Percentiles rank a stretch among this genome's conserved stretches.
Conservation (phyloP, 2,888 invertebrate genomes). For the Pristionchus exspectatus region DNA sequence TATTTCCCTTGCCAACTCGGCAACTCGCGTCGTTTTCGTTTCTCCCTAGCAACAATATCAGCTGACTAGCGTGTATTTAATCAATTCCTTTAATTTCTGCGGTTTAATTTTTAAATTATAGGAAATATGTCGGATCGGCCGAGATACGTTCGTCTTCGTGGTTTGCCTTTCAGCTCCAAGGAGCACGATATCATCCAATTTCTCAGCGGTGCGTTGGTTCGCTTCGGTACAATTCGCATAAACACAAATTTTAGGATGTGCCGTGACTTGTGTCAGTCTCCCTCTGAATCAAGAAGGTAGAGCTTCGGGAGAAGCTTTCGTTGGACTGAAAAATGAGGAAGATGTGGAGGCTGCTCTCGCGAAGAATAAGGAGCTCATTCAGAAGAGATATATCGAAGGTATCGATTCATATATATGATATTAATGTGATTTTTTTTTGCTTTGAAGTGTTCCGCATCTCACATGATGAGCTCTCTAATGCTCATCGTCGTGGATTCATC, state of each 20-base stretch:
- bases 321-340: constrained; percentile 61
- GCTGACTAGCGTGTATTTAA: neutral
- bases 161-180: constrained; percentile 49
- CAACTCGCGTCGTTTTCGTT: neutral
- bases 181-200: constrained; percentile 37
- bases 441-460: constrained; percentile 58
- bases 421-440: neutral
- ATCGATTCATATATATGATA: neutral
- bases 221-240: neutral
- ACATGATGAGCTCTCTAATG: constrained; percentile 41
- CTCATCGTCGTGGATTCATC: constrained; percentile 36
- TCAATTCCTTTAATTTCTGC: neutral
- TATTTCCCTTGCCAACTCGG: neutral
- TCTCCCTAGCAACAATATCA: neutral
- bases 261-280: constrained; percentile 28
- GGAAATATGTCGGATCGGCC: constrained; percentile 21
- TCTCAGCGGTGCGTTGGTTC: constrained; percentile 1
- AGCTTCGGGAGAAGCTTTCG: constrained; percentile 74
- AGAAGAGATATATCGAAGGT: constrained; percentile 74
- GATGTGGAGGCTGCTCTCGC: constrained; percentile 66
- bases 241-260: neutral
- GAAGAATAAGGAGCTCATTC: constrained; percentile 69
- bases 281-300: constrained; percentile 63
- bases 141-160: constrained; percentile 54
- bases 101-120: neutral